Base-by-base conservation (phyloP, 2,888 invertebrate genomes). In the Tetragnatha montana region DNA sequence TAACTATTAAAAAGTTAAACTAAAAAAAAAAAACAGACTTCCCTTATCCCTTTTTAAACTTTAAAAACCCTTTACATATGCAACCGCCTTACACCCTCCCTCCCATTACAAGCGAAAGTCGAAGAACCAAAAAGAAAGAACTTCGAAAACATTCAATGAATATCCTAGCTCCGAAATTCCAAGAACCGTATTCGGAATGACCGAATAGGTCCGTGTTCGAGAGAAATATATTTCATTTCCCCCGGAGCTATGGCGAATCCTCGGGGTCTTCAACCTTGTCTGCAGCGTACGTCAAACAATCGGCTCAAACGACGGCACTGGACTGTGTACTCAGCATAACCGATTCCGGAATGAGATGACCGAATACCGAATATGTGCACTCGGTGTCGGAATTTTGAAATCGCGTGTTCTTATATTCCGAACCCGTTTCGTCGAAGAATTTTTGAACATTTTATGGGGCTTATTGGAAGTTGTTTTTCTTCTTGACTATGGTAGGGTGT, bases 161-260 rank as follows among this genome's bases (percentile, higher is more conserved):
- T 50, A 71, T 71, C 21, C 22, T 8, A 10, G 22, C 73, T 14
- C 73, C 60, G 21, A 22, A 50, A 68, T 69, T 70, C 60, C n/a
- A 70, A 12, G 82, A 50, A 82, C 74, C 60, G 19, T 35, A 60
- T 10, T 60, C 10, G 10, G 73, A 51, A 82, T 74, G 74, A 74
- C 70, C 81, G 71, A 81, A 50, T 70, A 81, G 71, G 21, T 17
- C 19, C 70, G 49, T 35, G 35, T n/a, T 73, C 73, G 22, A 22
- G 22, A 22, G 50, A 81, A 81, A 81, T 82, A 82, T 74, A 82
- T 60, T 78, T 82, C 82, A 22, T n/a, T 81, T 21, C 80, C 69
- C 68, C 80, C 49, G 6, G 35, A 35, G 70, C 68, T 68, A 68
- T 21, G 50, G 14, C 71, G 35, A 60, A 60, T 60, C 60, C 60